These are phyloP conservation scores for Lapara coniferarum DNA, from an alignment of 2,888 invertebrate species.

Conservation along the genomic window DNA sequence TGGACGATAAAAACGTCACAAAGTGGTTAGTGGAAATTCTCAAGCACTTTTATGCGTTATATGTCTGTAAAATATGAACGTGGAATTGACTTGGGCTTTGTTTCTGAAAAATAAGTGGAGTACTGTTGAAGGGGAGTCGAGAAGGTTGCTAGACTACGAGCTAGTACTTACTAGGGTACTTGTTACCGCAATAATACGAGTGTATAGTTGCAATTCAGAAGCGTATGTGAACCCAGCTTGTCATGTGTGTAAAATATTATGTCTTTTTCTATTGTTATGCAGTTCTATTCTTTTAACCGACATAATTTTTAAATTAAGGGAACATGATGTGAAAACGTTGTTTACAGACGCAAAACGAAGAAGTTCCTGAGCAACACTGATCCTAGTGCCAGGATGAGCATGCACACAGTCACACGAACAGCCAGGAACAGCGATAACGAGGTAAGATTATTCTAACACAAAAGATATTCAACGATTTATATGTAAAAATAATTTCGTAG, in stretches of 20 bases:
- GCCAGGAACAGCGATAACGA: constrained; percentile 68
- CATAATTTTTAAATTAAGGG: no score
- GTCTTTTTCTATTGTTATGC: no score
- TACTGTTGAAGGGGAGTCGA: background rate
- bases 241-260: no score
- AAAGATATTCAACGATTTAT: no score
- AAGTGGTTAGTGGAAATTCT: constrained; percentile 6
- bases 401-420: constrained; percentile 66
- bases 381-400: constrained; percentile 41
- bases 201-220: no score
- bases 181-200: no score
- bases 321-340: constrained; percentile 22
- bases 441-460: constrained; percentile 45
- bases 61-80: background rate
- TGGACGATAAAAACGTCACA: background rate
- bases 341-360: constrained; percentile 70
- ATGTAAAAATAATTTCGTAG: no score
- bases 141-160: background rate
- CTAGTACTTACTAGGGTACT: background rate
- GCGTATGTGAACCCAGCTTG: no score
- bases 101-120: background rate
- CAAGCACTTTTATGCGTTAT: constrained; percentile 10
- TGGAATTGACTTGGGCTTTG: background rate
- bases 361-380: constrained; percentile 57
- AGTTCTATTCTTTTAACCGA: no score